Conservation (phyloP, 2,888 invertebrate species). For the Balanococcus diminutus region DNA sequence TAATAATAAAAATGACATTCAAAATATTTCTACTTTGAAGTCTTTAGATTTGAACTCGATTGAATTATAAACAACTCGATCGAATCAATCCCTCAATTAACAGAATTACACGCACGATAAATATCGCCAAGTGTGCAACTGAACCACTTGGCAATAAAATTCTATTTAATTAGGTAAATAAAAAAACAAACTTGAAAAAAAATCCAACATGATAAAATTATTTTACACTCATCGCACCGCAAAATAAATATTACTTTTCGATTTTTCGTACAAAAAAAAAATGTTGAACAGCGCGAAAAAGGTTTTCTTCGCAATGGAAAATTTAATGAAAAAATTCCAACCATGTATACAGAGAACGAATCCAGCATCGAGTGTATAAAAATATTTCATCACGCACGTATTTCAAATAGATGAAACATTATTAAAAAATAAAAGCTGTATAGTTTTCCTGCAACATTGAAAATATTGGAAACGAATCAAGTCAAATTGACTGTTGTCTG, state of each 20-base stretch:
- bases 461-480: not conserved
- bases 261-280: not conserved
- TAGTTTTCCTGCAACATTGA: not conserved
- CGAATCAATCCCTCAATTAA: not conserved
- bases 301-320: not conserved
- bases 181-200: not conserved
- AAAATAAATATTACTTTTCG: slow-evolving; percentile 14
- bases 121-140: not conserved
- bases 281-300: not conserved
- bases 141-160: not conserved
- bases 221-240: not conserved
- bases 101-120: not conserved
- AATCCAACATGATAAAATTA: not conserved
- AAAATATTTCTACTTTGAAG: not conserved
- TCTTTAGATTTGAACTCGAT: too few species aligned
- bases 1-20: not conserved
- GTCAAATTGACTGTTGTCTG: not conserved
- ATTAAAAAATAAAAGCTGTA: not conserved
- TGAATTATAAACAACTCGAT: not conserved
- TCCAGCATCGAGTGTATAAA: not conserved
- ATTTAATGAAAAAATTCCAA: slow-evolving; percentile 18
- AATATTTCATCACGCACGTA: slow-evolving; percentile 20
- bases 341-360: not conserved
- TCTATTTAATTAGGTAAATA: not conserved
- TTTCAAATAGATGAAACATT: slow-evolving; percentile 31